Evolutionary conservation across 1,140 invertebrate species (phyloP), one percentile per base, ranked within the genome.

Genomic region (Piezodorus guildinii): DNA sequence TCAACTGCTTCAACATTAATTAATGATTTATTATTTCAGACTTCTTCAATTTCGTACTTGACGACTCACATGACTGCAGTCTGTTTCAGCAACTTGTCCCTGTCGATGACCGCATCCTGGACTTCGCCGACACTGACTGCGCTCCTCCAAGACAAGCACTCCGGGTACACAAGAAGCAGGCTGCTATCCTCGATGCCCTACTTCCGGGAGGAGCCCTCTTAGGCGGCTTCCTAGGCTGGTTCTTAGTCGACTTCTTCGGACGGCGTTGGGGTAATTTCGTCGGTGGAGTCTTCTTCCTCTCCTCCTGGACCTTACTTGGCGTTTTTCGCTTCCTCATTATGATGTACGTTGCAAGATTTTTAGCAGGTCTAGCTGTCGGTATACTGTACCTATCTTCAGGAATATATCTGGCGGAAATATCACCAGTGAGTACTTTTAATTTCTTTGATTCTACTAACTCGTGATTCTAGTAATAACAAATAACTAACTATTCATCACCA

Each of bases 341-440:
- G 3, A 43, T 64, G 10, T 59, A 59, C 43, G 19, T 23, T 16
- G 54, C 12, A 12, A 45, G 54, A 15, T n/a, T 56, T 21, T 2
- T 58, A 3, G 10, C 17, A 5, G 62, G 52, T 15, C n/a, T 58
- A 1, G 62, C 52, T 17, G 54, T 58, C 3, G 62, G 62, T 6
- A 30, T 30, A 9, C 45, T 59, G 9, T 52, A 58, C 19, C 16
- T 59, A 16, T 43, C 62, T 17, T 58, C 51, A 15, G 46, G 45
- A 30, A 64, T 58, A 23, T 64, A 56, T 21, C 27, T 64, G 16
- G 62, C 62, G 2, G 51, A 64, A 34, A 19, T 62, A 3, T 14
- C 61, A 8, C 46, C 61, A 27, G 61, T 62, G 34, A 62, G 49
- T 46, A 17, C 9, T 39, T 10, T 10, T 39, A 39, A 10, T 49